These are phyloP conservation scores for Pocillopora grandis DNA, from an alignment of 92 coral and sea anemone genomes.

Conservation along the genomic window DNA sequence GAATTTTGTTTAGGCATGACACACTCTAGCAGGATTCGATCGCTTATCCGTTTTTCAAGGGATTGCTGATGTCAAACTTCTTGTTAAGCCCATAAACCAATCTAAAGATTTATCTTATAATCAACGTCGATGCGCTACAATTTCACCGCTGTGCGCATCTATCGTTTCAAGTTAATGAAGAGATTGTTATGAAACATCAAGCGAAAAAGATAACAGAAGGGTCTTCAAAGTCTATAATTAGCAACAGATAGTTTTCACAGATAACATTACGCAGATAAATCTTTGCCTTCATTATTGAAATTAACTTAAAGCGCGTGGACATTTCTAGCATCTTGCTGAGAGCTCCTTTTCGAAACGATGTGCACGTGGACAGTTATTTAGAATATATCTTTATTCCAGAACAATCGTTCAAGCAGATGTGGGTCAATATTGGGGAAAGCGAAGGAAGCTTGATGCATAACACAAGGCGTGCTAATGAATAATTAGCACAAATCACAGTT, in stretches of 20 bases:
- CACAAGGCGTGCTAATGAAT: slow-evolving; percentile 69
- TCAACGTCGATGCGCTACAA: neutral
- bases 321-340: slow-evolving; percentile 3
- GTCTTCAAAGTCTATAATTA: slow-evolving; percentile 31
- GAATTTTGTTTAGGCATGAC: neutral
- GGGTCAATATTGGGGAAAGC: slow-evolving; percentile 32
- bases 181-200: slow-evolving; percentile 22
- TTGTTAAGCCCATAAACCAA: slow-evolving; percentile 10
- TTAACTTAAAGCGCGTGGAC: slow-evolving; percentile 13
- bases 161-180: slow-evolving; percentile 6
- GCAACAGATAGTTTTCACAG: slow-evolving; percentile 30
- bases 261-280: slow-evolving; percentile 29
- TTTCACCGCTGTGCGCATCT: neutral
- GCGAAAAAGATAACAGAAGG: slow-evolving; percentile 24
- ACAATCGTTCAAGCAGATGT: neutral
- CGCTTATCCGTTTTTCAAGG: slow-evolving; percentile 13
- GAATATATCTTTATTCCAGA: slow-evolving; percentile 2
- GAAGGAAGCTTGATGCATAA: slow-evolving; percentile 33
- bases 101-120: neutral
- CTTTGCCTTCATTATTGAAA: neutral
- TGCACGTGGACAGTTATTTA: neutral
- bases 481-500: slow-evolving; percentile 83
- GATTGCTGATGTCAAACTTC: slow-evolving; percentile 16
- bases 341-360: neutral
- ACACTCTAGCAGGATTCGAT: neutral